Conservation (phyloP, 2,797 vertebrate species). For the Fringilla coelebs region DNA sequence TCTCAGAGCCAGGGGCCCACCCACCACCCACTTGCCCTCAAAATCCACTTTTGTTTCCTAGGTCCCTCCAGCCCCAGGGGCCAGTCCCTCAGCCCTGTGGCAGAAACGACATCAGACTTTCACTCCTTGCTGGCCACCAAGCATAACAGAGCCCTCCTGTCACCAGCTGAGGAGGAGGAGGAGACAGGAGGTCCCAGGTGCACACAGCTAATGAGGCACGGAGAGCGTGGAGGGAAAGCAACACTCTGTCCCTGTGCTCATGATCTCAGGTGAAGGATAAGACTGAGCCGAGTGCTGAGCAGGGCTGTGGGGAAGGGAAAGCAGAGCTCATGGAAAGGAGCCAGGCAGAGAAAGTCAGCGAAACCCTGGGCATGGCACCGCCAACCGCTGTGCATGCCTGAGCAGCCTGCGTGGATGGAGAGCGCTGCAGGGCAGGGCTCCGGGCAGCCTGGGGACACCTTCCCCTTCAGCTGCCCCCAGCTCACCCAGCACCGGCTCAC, state of each 20-base stretch:
- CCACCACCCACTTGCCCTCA: background rate
- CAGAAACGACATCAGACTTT: background rate
- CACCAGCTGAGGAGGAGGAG: background rate
- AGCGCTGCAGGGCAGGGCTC: background rate
- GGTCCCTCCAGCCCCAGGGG: background rate
- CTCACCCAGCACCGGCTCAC: background rate
- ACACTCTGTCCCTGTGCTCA: background rate
- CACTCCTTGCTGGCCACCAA: background rate
- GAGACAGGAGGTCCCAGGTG: background rate
- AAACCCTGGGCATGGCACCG: background rate
- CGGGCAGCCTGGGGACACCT: background rate
- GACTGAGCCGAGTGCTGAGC: background rate
- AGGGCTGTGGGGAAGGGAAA: background rate
- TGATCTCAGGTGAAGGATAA: conserved; percentile 1
- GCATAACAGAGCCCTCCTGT: background rate
- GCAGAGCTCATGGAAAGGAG: background rate
- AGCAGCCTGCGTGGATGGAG: background rate
- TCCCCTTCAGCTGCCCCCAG: background rate
- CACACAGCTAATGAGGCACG: background rate
- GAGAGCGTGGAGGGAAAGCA: background rate
- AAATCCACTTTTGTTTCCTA: background rate
- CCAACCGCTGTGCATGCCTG: background rate
- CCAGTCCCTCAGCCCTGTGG: background rate
- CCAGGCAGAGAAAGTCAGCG: background rate
- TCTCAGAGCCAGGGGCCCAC: background rate